Base-by-base conservation (phyloP, 2,888 invertebrate species). In the Xylota segnis region DNA sequence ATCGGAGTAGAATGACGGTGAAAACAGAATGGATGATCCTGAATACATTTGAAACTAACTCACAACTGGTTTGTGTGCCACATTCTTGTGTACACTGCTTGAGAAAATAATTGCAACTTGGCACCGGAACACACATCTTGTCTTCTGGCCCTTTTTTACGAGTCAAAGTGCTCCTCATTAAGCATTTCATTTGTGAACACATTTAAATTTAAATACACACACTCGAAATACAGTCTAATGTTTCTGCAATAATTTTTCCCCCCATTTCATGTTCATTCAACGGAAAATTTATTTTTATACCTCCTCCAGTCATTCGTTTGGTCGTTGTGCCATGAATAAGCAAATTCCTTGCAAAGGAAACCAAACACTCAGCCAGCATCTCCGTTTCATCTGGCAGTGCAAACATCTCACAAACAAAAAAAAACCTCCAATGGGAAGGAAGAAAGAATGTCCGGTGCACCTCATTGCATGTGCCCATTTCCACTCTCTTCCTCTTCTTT, bases 381-480 rank as follows among this genome's bases (percentile, higher is more conserved):
- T 70, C 70, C 43, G 59, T 78, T 78, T 68, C 83, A 70, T 70
- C 68, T 74, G 63, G 63, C 52, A 75, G 68, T 56, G 75, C 74
- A 84, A 78, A 84, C 59, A 84, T 65, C 56, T 23, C 23, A 23
- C 23, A 23, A 43, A 12, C 37, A 71, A 34, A n/a, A 66, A 71
- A 56, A 43, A 56, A 47, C 12, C 32, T n/a, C 54, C n/a, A 63
- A 61, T 66, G 65, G 37, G 54, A 70, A 56, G 68, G 61, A 63
- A 63, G 66, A 56, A 68, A 74, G 68, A 74, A 70, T 75, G 83
- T 78, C 79, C 75, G 75, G 79, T 84, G 74, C 83, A 83, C 68
- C 70, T 71, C 43, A 59, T 75, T 70, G 70, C 82, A 71, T 76
- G 76, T 76, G 70, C 81, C 23, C 65, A 50, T 65, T 78, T 82